Evolutionary conservation across 2,797 vertebrate genomes (phyloP).

Genomic region (Loriculus beryllinus): DNA sequence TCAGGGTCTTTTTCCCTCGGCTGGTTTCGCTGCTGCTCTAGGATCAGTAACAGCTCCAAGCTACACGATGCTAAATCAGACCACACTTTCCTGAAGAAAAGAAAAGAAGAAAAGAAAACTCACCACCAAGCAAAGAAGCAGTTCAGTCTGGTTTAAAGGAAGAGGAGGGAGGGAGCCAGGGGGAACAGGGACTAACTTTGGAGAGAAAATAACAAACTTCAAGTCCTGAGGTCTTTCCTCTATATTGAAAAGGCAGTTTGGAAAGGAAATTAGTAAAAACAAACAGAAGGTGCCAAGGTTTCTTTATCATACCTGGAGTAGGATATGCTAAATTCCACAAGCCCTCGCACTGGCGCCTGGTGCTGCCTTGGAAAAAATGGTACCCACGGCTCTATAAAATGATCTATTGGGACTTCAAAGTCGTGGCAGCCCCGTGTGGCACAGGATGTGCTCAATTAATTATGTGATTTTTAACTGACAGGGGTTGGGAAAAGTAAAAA

Average conservation of each 20-base stretch:
- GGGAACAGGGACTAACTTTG: conserved; percentile 66
- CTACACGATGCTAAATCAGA: conserved; percentile 73
- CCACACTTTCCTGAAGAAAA: conserved; percentile 50
- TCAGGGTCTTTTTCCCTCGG: conserved; percentile 39
- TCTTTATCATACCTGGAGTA: conserved; percentile 81
- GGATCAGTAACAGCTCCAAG: conserved; percentile 59
- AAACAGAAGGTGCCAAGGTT: conserved; percentile 75
- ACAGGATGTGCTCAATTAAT: conserved; percentile 84
- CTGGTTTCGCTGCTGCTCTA: conserved; percentile 45
- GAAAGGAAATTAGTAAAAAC: conserved; percentile 79
- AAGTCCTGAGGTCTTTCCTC: conserved; percentile 74
- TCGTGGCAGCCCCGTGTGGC: conserved; percentile 75
- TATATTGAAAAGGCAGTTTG: conserved; percentile 75
- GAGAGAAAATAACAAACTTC: conserved; percentile 77
- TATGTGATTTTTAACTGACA: conserved; percentile 83
- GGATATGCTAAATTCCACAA: conserved; percentile 69
- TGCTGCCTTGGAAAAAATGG: conserved; percentile 68
- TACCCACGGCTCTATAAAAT: conserved; percentile 76
- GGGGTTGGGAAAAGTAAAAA: conserved; percentile 76
- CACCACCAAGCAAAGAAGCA: conserved; percentile 73
- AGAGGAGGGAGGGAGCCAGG: conserved; percentile 38
- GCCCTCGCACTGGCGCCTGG: conserved; percentile 72
- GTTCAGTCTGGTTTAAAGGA: conserved; percentile 70
- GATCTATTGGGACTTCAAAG: conserved; percentile 82
- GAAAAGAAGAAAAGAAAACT: conserved; percentile 58